A percentile compares a stretch with the other conserved stretches of the same genome.
phyloP scores from a whole-genome alignment of 2,888 invertebrate genomes.

The Arctia plantaginis region DNA sequence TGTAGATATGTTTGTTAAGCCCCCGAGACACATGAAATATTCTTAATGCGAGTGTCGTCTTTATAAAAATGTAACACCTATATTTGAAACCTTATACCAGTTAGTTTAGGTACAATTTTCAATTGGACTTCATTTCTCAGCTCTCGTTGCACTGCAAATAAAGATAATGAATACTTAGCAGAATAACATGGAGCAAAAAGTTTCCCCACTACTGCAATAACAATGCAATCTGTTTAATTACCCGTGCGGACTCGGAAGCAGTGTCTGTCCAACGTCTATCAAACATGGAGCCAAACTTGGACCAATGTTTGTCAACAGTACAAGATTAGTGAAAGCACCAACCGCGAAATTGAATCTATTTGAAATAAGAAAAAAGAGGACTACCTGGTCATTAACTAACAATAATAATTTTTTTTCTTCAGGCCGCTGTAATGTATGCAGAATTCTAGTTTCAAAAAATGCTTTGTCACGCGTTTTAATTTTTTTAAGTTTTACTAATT shows the following conservation, averaged over 20 bases:
- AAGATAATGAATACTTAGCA: background rate
- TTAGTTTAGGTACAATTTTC: background rate
- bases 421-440: background rate
- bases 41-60: background rate
- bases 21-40: too few relatives aligned
- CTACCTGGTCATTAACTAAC: background rate
- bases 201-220: conserved; percentile 42
- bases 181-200: conserved; percentile 41
- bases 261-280: background rate
- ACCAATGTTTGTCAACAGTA: conserved; percentile 7
- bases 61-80: too few relatives aligned
- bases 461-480: background rate
- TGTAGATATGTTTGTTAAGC: too few relatives aligned
- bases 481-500: background rate
- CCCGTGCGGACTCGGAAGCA: conserved; percentile 40
- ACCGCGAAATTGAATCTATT: conserved; percentile 1
- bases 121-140: conserved; percentile 22
- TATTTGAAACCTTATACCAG: background rate
- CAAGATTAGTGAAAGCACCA: conserved; percentile 8
- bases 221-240: conserved; percentile 48
- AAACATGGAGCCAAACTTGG: conserved; percentile 34
- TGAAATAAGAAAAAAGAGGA: background rate
- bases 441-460: conserved; percentile 7
- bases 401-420: background rate
- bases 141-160: conserved; percentile 13